These are phyloP conservation scores for Egretta garzetta DNA, from an alignment of 2,113 vertebrate species.

Conservation along the genomic window DNA sequence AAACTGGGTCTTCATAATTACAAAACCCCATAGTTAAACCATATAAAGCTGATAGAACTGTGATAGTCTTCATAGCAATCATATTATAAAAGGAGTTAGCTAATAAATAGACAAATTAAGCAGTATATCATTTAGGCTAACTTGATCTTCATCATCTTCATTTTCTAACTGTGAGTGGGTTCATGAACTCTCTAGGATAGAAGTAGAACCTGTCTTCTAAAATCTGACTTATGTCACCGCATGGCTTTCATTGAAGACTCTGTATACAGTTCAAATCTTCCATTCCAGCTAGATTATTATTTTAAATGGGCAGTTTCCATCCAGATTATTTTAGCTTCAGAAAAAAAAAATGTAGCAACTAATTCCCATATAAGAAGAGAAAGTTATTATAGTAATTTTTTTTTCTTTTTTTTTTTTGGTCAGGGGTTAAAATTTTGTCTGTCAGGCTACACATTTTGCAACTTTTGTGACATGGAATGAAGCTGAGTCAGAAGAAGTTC, in stretches of 20 bases:
- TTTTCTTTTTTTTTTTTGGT: not conserved
- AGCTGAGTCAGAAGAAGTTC: not conserved
- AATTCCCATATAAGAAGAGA: not conserved
- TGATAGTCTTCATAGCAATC: not conserved
- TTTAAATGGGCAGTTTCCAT: not conserved
- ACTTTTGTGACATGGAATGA: not conserved
- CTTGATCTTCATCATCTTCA: not conserved
- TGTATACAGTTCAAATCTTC: not conserved
- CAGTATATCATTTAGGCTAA: not conserved
- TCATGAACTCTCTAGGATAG: not conserved
- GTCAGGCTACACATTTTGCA: not conserved
- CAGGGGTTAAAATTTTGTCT: not conserved
- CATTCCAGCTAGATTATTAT: not conserved
- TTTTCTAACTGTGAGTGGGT: not conserved
- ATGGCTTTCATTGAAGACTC: not conserved
- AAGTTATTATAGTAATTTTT: not conserved
- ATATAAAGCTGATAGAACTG: not conserved
- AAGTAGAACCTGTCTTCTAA: not conserved
- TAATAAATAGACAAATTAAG: not conserved
- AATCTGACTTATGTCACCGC: not conserved
- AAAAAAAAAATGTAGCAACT: not conserved
- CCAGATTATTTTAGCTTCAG: not conserved
- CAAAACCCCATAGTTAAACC: not conserved
- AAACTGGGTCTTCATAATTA: not conserved
- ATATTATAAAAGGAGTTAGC: not conserved